A percentile compares a stretch with the other conserved stretches of the same genome.
Evolutionary conservation across 1,140 invertebrate genomes (phyloP).

Genomic region (Galleria mellonella): DNA sequence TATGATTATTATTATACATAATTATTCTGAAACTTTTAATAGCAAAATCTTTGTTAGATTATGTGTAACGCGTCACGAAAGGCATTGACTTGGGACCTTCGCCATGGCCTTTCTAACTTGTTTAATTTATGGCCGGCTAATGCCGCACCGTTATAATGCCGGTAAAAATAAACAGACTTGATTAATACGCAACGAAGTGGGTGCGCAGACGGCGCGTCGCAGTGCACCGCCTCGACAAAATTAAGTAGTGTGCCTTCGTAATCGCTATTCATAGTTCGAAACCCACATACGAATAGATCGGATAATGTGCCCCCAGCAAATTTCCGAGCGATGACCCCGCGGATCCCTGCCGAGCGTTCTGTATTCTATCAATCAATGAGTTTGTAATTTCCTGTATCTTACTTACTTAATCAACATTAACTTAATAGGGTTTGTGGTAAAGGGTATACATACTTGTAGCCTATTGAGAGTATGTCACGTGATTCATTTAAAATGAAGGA

Average conservation of each 20-base stretch:
- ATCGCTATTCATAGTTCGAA: background rate
- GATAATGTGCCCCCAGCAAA: conserved; percentile 25
- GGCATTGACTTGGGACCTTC: no score
- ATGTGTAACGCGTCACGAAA: no score
- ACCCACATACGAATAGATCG: conserved; percentile 15
- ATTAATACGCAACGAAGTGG: conserved; percentile 27
- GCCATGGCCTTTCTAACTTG: conserved; percentile 41
- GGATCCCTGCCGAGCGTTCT: conserved; percentile 9
- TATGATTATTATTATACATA: no score
- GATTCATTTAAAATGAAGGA: no score
- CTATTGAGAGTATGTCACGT: no score
- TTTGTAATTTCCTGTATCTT: background rate
- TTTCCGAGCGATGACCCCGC: conserved; percentile 30
- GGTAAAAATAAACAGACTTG: conserved; percentile 43
- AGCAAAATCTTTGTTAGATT: no score
- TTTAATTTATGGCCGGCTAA: conserved; percentile 34
- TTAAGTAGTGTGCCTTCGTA: conserved; percentile 18
- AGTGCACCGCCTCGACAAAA: conserved; percentile 26
- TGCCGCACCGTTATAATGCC: conserved; percentile 14
- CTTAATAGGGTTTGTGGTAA: no score
- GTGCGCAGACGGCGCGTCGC: conserved; percentile 46
- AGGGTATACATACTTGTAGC: no score
- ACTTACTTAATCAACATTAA: no score
- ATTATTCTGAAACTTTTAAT: no score
- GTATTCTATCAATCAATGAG: conserved; percentile 6